Evolutionary conservation across 2,797 vertebrate genomes (phyloP).

Genomic region (Anisognathus igniventris): DNA sequence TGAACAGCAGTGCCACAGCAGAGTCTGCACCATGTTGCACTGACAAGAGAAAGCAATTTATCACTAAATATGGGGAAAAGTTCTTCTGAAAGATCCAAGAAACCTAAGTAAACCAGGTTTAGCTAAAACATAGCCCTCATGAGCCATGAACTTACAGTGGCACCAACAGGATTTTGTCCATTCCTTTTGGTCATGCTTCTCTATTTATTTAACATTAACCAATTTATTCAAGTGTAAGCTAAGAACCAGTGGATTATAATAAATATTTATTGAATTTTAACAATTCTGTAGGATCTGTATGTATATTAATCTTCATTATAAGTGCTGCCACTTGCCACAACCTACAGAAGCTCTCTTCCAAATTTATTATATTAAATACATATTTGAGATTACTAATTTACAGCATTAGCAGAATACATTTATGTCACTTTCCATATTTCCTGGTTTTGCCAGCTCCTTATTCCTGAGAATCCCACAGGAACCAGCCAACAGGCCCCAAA

Average conservation of each 20-base stretch:
- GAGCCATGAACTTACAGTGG: background rate
- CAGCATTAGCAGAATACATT: conserved; percentile 49
- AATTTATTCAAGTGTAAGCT: conserved; percentile 45
- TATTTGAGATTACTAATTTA: conserved; percentile 61
- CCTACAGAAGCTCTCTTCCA: conserved; percentile 42
- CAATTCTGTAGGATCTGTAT: conserved; percentile 27
- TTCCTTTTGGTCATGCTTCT: background rate
- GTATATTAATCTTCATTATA: conserved; percentile 62
- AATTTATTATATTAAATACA: conserved; percentile 63
- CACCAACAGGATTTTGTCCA: background rate
- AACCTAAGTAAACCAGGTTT: background rate
- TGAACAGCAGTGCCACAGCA: background rate
- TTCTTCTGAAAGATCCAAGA: background rate
- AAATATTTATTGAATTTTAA: conserved; percentile 65
- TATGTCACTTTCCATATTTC: conserved; percentile 26
- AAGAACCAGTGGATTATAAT: conserved; percentile 33
- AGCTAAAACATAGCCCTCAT: rapidly evolving
- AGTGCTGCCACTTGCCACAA: conserved; percentile 51
- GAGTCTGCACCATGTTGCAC: background rate
- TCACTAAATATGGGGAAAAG: background rate
- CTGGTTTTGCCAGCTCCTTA: background rate
- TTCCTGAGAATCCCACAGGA: background rate
- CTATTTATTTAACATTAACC: conserved; percentile 41
- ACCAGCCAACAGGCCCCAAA: background rate
- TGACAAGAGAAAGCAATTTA: background rate